A percentile compares a stretch with the other conserved stretches of the same genome.
Evolutionary conservation across 2,888 invertebrate genomes (phyloP).

Genomic region (Malthinus seriepunctatus): DNA sequence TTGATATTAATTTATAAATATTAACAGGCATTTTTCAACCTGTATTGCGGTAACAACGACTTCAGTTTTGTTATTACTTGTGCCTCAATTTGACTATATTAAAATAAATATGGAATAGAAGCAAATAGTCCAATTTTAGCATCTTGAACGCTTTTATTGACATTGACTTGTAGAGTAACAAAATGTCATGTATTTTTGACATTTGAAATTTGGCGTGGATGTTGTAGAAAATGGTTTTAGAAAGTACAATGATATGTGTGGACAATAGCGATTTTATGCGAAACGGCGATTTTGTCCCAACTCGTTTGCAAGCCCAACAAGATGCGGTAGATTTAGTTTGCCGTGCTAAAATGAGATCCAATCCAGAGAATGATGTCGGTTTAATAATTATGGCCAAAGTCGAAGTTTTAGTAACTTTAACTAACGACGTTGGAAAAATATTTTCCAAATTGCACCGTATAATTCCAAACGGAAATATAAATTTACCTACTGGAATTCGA

Average conservation of each 20-base stretch:
- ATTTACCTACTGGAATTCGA: conserved; percentile 88
- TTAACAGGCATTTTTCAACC: too few species aligned
- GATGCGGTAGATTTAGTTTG: conserved; percentile 98
- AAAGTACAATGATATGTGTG: conserved; percentile 98
- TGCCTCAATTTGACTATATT: too few species aligned
- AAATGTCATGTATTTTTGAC: too few species aligned
- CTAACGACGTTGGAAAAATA: conserved; percentile 94
- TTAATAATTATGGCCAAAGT: conserved; percentile 88
- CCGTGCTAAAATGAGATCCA: conserved; percentile 94
- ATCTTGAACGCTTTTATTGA: too few species aligned
- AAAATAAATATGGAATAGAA: too few species aligned
- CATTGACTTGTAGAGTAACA: too few species aligned
- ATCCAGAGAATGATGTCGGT: conserved; percentile 99
- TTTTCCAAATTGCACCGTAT: conserved; percentile 94
- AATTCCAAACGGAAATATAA: conserved; percentile 88
- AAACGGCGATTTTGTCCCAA: conserved; percentile 98
- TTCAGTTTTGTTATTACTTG: too few species aligned
- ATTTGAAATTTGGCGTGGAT: background rate
- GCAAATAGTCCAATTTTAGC: too few species aligned
- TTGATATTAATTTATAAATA: too few species aligned
- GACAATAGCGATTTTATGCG: conserved; percentile 99
- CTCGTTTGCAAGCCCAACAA: conserved; percentile 96
- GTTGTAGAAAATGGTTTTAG: conserved; percentile 82
- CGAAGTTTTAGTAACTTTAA: conserved; percentile 94
- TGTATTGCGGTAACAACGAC: too few species aligned